Evolutionary conservation across 2,113 vertebrate species (phyloP), one percentile per base, ranked within the genome.

Genomic region (Centropristis striata): DNA sequence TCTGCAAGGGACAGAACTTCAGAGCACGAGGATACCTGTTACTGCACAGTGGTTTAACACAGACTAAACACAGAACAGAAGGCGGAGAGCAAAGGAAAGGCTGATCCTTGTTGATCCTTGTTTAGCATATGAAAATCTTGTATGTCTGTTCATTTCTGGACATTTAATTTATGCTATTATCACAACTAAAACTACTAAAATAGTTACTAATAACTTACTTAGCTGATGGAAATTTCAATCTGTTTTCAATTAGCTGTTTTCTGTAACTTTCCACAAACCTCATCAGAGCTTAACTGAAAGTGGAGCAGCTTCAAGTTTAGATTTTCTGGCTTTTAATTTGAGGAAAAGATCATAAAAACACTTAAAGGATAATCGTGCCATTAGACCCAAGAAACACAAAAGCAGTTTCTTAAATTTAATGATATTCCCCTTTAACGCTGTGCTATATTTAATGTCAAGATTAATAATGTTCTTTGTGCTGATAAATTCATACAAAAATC

Each of bases 191-290:
- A 57, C 11, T 0, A 15, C 55, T 49, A 39, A 60, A 75, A 15
- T 50, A 61, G 18, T 70, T n/a, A 42, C 8, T 49, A n/a, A 63
- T 51, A 69, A 69, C 7, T 66, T 47, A 36, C 28, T 23, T 51
- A 70, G 82, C 60, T 69, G 63, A 75, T 61, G 65, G 71, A 63
- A 66, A 76, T 66, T 41, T 68, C 8, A 54, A 72, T 74, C 15
- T 69, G 10, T 72, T 83, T 78, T 80, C 47, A 74, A 47, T 59
- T 3, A 41, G 55, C 1, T 54, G 32, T 71, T 83, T 78, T 72
- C 42, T 37, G 49, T 23, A 42, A n/a, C 41, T 71, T 75, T 79
- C 46, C 49, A 39, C 32, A 79, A 83, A 64, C 41, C 65, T 75
- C 37, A 23, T 36, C 32, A 71, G 66, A 76, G 59, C 5, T 37